Evolutionary conservation across 2,113 vertebrate genomes (phyloP).

Genomic region (Mormoops blainvillei): DNA sequence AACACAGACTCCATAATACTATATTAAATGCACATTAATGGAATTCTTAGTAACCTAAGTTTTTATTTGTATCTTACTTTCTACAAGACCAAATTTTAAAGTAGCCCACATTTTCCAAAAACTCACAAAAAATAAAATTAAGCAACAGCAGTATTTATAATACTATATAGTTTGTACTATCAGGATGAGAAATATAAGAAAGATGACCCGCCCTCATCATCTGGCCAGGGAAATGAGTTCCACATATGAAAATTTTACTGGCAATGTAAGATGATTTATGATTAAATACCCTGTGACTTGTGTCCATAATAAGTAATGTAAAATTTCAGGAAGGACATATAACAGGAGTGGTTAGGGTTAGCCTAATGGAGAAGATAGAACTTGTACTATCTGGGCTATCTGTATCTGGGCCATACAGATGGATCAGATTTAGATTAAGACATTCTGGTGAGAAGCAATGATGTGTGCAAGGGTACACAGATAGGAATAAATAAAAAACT

Average conservation of each 20-base stretch:
- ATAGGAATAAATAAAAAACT: not conserved
- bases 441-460: not conserved
- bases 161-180: not conserved
- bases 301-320: not conserved
- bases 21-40: constrained; percentile 14
- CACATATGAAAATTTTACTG: not conserved
- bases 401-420: not conserved
- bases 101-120: not conserved
- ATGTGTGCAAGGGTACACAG: not conserved
- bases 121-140: constrained; percentile 27
- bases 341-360: not conserved
- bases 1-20: not conserved
- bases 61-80: constrained; percentile 18
- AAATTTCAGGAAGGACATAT: not conserved
- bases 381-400: no score
- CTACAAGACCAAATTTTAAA: not conserved
- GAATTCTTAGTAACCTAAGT: not conserved
- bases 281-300: not conserved
- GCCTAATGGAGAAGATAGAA: not conserved
- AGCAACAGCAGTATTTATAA: not conserved
- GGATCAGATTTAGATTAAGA: not conserved
- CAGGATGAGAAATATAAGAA: not conserved
- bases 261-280: not conserved
- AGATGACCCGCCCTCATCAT: not conserved
- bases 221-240: constrained; percentile 13